Percentiles rank a stretch among this genome's conserved stretches.
These are phyloP conservation scores for Tragulus kanchil DNA, from an alignment of 2,113 vertebrate species.

Conservation along the genomic window DNA sequence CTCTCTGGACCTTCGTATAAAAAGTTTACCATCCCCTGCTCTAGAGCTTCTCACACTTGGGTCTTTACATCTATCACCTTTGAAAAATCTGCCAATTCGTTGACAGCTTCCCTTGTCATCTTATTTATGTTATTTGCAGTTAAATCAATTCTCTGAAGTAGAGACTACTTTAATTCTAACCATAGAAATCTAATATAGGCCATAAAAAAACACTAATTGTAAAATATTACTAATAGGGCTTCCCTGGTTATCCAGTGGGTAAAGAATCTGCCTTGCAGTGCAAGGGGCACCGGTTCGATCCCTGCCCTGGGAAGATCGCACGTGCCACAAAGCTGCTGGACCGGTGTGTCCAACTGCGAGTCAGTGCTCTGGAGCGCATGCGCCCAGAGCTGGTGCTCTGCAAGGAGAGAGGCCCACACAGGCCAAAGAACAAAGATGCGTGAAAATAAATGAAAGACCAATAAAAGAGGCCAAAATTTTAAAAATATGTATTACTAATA, in stretches of 20 bases:
- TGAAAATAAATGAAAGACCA: no score
- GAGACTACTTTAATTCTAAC: not conserved
- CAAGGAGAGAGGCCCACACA: no score
- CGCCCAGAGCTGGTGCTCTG: no score
- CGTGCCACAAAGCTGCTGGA: no score
- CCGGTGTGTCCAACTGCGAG: no score
- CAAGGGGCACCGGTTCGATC: no score
- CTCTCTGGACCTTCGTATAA: not conserved
- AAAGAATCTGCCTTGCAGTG: no score
- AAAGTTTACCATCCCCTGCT: not conserved
- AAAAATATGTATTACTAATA: not conserved
- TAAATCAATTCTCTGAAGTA: not conserved
- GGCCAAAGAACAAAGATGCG: no score
- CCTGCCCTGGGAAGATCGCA: no score
- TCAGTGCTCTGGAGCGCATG: no score
- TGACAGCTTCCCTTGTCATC: not conserved
- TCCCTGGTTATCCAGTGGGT: no score
- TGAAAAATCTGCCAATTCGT: not conserved
- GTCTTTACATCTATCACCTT: not conserved
- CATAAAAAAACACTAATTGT: not conserved
- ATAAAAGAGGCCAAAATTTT: no score
- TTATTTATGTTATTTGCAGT: not conserved
- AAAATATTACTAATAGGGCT: not conserved
- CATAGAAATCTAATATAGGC: not conserved
- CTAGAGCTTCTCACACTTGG: not conserved